These are phyloP conservation scores for Enteromius argenteus DNA, from an alignment of 2,797 vertebrate species.

Conservation along the genomic window DNA sequence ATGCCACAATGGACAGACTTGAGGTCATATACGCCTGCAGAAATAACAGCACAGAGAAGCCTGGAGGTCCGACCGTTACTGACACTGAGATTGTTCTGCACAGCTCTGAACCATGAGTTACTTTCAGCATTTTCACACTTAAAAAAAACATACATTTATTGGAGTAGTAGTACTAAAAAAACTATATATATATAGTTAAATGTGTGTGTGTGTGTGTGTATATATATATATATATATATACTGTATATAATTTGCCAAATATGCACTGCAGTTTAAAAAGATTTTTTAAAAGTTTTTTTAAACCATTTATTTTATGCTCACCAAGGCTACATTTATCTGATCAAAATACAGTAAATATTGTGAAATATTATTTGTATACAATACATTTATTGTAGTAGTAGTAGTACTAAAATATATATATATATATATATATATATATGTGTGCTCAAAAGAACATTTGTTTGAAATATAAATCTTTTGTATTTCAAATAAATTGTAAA, in stretches of 20 bases:
- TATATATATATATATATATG: no score
- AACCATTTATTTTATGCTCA: not conserved
- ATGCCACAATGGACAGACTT: conserved; percentile 53
- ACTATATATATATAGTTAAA: no score
- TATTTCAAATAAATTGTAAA: not conserved
- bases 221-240: no score
- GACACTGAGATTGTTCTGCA: conserved; percentile 20
- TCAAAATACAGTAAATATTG: not conserved
- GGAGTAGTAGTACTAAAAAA: not conserved
- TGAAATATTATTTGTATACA: not conserved
- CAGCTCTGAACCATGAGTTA: not conserved
- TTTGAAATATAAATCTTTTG: not conserved
- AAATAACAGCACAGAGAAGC: conserved; percentile 34
- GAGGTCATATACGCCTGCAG: conserved; percentile 54
- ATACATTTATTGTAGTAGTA: no score
- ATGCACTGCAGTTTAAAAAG: not conserved
- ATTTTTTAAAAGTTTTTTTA: not conserved
- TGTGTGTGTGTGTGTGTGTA: no score
- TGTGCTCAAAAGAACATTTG: not conserved
- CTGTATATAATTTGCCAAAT: not conserved
- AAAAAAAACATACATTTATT: not conserved
- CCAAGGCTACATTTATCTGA: not conserved
- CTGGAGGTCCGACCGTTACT: conserved; percentile 3
- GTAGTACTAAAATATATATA: no score
- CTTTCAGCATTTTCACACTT: not conserved